phyloP scores from a whole-genome alignment of 2,113 vertebrate genomes.

The Lepisosteus oculatus region DNA sequence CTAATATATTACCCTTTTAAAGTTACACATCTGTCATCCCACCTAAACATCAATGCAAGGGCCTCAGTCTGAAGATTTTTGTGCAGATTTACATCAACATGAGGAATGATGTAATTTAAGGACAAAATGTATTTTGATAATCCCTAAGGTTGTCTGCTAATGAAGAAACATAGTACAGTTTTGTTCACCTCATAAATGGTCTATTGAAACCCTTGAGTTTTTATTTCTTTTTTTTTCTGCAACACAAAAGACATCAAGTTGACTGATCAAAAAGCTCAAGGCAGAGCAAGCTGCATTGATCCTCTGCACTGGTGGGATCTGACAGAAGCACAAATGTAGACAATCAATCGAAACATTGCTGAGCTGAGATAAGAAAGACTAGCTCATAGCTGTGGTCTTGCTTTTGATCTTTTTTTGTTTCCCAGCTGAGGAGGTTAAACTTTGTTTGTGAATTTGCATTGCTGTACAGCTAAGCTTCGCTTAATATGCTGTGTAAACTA shows the following conservation, averaged over 20 bases:
- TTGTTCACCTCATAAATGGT: neutral
- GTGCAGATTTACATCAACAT: too few relatives aligned
- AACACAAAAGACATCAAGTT: conserved; percentile 51
- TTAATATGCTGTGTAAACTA: conserved; percentile 16
- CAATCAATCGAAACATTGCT: conserved; percentile 54
- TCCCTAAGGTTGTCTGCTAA: too few relatives aligned
- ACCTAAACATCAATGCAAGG: too few relatives aligned
- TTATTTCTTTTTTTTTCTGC: conserved; percentile 15
- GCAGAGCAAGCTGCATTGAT: conserved; percentile 47
- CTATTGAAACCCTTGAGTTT: conserved; percentile 1
- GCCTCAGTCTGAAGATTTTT: too few relatives aligned
- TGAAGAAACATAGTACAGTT: neutral
- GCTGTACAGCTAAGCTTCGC: neutral
- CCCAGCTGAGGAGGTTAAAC: conserved; percentile 18
- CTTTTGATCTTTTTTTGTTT: conserved; percentile 48
- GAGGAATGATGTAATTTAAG: too few relatives aligned
- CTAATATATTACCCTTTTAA: too few relatives aligned
- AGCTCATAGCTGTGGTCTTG: conserved; percentile 26
- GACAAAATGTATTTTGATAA: too few relatives aligned
- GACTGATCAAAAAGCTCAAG: conserved; percentile 48
- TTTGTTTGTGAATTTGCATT: conserved; percentile 13
- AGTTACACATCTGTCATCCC: too few relatives aligned
- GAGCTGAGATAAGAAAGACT: conserved; percentile 52
- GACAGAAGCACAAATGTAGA: conserved; percentile 51
- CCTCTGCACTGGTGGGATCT: conserved; percentile 37